Evolutionary conservation across 2,797 vertebrate genomes (phyloP), one percentile per base, ranked within the genome.

Genomic region (Rhinichthys osculus): DNA sequence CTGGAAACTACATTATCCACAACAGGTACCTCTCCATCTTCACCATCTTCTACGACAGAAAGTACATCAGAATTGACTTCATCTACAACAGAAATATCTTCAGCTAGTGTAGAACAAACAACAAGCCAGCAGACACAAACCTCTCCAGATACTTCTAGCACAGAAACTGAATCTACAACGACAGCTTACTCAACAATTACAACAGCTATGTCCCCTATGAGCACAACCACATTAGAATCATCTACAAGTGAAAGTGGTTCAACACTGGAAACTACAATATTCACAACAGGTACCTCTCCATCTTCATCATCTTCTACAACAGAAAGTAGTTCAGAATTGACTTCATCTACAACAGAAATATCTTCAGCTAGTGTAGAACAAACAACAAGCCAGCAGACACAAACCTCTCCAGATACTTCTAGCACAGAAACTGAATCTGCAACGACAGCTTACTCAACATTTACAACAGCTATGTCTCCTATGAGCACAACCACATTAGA

Each of bases 101-200:
- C 66, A 69, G 4, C 33, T 5, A 38, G 1, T 21, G 17, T 21
- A 4, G 35, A 40, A 7, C 64, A 35, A 67, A 10, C 57, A 62
- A 59, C n/a, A 80, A 67, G 42, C 30, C 35, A 19, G 35, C 62
- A 52, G 21, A 83, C 19, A 84, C 33, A 59, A 69, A 42, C 72
- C 14, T 17, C 4, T 74, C 44, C 14, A 7, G 1, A 27, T 52
- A 23, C 3, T 3, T 69, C 64, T 21, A 70, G 38, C 21, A 50
- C 64, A 35, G 73, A 40, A 11, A 1, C 19, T 11, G 35, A 70
- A 70, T 23, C 7, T 62, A 19, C 33, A 44, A 2, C 42, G 7
- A 21, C 57, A 62, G 23, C 10, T 62, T 1, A 86, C 1, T 23
- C 59, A 42, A n/a, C 33, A 44, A 11, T 44, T 9, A 44, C 42